A percentile compares a stretch with the other conserved stretches of the same genome.
phyloP scores from a whole-genome alignment of 2,113 vertebrate genomes.

The Coturnix japonica region DNA sequence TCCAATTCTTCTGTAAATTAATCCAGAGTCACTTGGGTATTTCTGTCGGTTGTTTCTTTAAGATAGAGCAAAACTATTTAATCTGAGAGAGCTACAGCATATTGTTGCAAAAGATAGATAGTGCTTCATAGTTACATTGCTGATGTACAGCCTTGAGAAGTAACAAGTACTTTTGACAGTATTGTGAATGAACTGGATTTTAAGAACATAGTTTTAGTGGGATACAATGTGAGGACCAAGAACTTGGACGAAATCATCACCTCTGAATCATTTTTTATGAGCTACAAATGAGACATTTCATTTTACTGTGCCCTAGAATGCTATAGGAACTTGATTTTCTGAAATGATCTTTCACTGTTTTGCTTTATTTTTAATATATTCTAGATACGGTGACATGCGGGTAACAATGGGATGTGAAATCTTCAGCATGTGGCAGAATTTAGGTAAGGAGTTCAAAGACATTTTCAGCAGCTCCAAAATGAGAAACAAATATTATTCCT shows the following conservation, averaged over 20 bases:
- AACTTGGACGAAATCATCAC: neutral
- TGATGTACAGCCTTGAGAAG: neutral
- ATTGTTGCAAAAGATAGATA: neutral
- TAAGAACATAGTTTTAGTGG: neutral
- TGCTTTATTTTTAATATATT: slow-evolving; percentile 40
- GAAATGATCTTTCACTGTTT: neutral
- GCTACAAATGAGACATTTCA: neutral
- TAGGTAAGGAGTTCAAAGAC: slow-evolving; percentile 81
- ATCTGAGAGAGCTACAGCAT: neutral
- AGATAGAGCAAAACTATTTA: neutral
- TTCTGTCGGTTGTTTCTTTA: neutral
- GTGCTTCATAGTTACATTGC: neutral
- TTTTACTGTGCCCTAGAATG: neutral
- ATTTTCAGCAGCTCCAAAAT: neutral
- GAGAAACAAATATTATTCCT: neutral
- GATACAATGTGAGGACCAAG: neutral
- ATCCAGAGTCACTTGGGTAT: neutral
- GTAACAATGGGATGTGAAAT: slow-evolving; percentile 99
- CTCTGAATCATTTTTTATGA: neutral
- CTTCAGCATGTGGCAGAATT: slow-evolving; percentile 99
- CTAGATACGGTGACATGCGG: slow-evolving; percentile 98
- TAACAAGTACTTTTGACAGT: neutral
- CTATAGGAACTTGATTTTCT: neutral
- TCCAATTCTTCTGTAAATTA: neutral
- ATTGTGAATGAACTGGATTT: neutral